phyloP scores from a whole-genome alignment of 2,113 vertebrate genomes.

The Eubucco bourcierii region DNA sequence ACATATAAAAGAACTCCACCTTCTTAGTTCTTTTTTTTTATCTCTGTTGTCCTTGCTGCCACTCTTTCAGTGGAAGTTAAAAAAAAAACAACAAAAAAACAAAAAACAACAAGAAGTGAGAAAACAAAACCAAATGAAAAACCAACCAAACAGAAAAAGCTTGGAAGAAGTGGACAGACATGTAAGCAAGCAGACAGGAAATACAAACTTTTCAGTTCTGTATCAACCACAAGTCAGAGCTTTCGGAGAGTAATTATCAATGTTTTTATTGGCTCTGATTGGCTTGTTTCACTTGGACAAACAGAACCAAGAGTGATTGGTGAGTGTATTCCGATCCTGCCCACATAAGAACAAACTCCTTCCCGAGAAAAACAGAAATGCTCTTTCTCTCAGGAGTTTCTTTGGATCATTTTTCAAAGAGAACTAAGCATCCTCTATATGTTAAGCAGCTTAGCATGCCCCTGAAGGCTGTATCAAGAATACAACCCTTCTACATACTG shows the following conservation, averaged over 20 bases:
- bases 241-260: background rate
- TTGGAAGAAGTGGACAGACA: background rate
- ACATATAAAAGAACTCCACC: background rate
- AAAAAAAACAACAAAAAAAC: background rate
- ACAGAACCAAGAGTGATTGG: background rate
- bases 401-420: background rate
- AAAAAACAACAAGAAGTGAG: too few species aligned
- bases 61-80: background rate
- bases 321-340: background rate
- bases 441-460: background rate
- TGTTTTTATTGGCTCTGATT: background rate
- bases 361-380: background rate
- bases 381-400: background rate
- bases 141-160: background rate
- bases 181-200: background rate
- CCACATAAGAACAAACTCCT: background rate
- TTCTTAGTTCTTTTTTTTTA: background rate
- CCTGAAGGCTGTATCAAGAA: background rate
- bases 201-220: background rate
- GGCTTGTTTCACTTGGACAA: background rate
- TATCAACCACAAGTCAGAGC: background rate
- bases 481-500: background rate
- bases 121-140: too few species aligned
- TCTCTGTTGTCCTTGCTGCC: background rate
- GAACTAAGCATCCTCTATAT: background rate